Evolutionary conservation across 2,113 vertebrate species (phyloP), one percentile per base, ranked within the genome.

Genomic region (Poecile atricapillus): DNA sequence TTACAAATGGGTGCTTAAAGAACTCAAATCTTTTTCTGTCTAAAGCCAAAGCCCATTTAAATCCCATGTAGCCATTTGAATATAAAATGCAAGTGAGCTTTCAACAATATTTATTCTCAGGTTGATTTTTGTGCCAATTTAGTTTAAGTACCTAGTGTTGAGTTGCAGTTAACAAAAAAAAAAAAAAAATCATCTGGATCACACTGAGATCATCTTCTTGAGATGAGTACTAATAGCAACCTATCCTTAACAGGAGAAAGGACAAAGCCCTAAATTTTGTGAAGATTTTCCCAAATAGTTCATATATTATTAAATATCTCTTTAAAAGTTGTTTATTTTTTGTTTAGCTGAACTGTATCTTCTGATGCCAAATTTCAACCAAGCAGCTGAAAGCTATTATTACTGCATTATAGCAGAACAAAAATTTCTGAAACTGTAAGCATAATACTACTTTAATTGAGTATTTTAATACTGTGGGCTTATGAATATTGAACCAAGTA

Each of bases 311-410:
- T 22, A 27, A 35, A 12, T 47, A 28, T 69, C 31, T 86, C 23
- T 78, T 52, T 83, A 64, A 44, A 74, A 39, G 7, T 50, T 73
- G n/a, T 39, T 91, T 39, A 37, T 58, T 63, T 77, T 89, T 93
- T 93, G 55, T 68, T 93, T 77, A 80, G 21, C 35, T 69, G 46
- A 91, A 77, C 43, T 79, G 10, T 70, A 35, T 52, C 33, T 91
- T 73, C 65, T 44, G n/a, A 84, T 83, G 87, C 80, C 64, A 95
- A 91, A 89, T 95, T 93, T 90, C 77, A 85, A 33, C 64, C 53
- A 91, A 89, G 82, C 77, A 92, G 52, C 28, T 91, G 73, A 67
- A 94, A 95, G 27, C 76, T 95, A 62, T 85, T 91, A 83, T 64
- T 90, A 62, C 43, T 83, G 30, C 87, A 84, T 22, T 83, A 44